These are phyloP conservation scores for Heliothis peltigera DNA, from an alignment of 2,888 invertebrate genomes.

Conservation along the genomic window DNA sequence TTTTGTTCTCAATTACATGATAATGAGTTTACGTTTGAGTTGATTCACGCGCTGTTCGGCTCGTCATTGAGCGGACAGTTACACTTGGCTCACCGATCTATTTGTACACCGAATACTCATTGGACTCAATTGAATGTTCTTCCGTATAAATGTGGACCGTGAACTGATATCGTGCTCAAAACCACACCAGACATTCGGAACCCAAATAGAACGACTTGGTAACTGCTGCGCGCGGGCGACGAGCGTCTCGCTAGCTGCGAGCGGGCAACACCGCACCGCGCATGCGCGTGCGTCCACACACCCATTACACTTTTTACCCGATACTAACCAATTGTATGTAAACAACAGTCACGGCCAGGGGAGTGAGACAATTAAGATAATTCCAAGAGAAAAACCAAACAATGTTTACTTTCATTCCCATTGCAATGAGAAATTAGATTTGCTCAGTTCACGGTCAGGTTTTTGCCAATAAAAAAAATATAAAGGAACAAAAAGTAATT, in stretches of 20 bases:
- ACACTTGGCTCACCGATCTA: constrained; percentile 45
- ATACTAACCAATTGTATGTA: constrained; percentile 6
- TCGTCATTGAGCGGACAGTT: constrained; percentile 35
- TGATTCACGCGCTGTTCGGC: background rate
- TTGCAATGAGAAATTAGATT: constrained; percentile 52
- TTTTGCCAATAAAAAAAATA: constrained; percentile 19
- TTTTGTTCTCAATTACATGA: constrained; percentile 13
- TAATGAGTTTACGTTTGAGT: background rate
- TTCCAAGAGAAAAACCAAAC: constrained; percentile 22
- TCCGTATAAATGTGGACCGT: constrained; percentile 51
- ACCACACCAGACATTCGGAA: constrained; percentile 41
- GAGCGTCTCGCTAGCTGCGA: background rate
- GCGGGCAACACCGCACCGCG: no score
- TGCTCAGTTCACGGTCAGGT: constrained; percentile 39
- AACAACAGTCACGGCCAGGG: constrained; percentile 49
- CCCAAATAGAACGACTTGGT: constrained; percentile 56
- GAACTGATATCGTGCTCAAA: constrained; percentile 53
- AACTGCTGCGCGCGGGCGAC: constrained; percentile 2
- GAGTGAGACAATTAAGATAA: constrained; percentile 26
- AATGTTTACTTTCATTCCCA: constrained; percentile 20
- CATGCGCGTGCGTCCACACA: background rate
- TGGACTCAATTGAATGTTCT: constrained; percentile 31
- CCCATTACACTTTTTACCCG: constrained; percentile 19
- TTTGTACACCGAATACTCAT: constrained; percentile 27
- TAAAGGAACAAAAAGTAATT: constrained; percentile 48